phyloP scores from a whole-genome alignment of 37 sponge, comb jelly and placozoan species.

The Mnemiopsis leidyi region DNA sequence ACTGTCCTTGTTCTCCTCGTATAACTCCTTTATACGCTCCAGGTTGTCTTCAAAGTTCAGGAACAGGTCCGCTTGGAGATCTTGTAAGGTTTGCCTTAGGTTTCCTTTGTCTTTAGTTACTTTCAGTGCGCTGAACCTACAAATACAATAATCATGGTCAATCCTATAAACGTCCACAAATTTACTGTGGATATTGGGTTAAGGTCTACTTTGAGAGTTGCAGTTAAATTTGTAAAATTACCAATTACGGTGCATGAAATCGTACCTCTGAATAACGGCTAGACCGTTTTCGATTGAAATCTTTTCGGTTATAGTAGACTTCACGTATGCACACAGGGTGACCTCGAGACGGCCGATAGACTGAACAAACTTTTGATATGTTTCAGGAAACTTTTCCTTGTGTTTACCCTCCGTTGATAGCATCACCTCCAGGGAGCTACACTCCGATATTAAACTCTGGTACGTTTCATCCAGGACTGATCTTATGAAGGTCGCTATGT shows the following conservation, averaged over 20 bases:
- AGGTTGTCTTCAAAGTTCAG: slow-evolving; percentile 69
- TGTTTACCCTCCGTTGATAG: slow-evolving; percentile 23
- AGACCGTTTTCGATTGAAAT: neutral
- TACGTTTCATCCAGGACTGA: neutral
- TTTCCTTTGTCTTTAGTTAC: neutral
- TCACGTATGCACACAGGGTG: slow-evolving; percentile 12
- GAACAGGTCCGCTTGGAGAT: slow-evolving; percentile 62
- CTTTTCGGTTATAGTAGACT: neutral
- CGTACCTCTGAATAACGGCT: slow-evolving; percentile 34
- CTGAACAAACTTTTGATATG: neutral
- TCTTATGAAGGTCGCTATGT: slow-evolving; percentile 42
- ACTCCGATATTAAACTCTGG: slow-evolving; percentile 1
- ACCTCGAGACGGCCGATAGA: slow-evolving; percentile 37
- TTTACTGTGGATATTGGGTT: no score
- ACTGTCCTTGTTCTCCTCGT: slow-evolving; percentile 80
- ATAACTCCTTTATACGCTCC: slow-evolving; percentile 71
- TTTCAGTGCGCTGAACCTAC: slow-evolving; percentile 27
- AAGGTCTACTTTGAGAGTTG: no score
- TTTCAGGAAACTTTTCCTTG: slow-evolving; percentile 59
- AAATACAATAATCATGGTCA: no score
- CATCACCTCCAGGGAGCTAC: slow-evolving; percentile 52
- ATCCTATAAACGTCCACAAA: no score
- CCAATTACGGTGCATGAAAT: no score
- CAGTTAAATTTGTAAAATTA: no score
- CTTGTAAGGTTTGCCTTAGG: slow-evolving; percentile 29